Conservation (phyloP, 2,797 vertebrate species). For the Channallabes apus region DNA sequence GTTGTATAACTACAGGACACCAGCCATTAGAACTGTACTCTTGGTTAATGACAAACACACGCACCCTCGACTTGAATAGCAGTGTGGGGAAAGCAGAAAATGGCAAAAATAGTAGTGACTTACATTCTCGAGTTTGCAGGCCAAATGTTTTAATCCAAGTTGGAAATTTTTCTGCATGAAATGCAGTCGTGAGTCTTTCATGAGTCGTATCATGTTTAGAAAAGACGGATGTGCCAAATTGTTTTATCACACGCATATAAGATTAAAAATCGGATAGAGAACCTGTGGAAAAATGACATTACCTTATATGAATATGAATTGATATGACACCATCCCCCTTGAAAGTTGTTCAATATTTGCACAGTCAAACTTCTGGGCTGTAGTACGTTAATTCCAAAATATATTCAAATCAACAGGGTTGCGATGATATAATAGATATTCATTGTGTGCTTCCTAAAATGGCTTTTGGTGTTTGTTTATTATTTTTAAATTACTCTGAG, state of each 20-base stretch:
- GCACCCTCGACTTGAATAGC: slow-evolving; percentile 20
- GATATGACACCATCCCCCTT: no score
- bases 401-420: background rate
- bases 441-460: no score
- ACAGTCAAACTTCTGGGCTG: background rate
- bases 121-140: slow-evolving; percentile 30
- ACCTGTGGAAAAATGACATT: background rate
- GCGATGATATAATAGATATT: background rate
- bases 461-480: background rate
- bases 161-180: slow-evolving; percentile 8
- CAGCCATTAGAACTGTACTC: slow-evolving; percentile 47
- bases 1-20: slow-evolving; percentile 67
- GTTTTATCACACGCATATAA: background rate
- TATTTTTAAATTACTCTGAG: background rate
- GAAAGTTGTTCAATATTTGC: background rate
- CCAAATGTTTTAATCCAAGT: background rate
- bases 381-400: background rate
- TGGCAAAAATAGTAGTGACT: background rate
- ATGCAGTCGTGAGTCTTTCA: background rate
- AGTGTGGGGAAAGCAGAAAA: slow-evolving; percentile 20
- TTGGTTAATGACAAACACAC: slow-evolving; percentile 58
- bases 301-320: background rate
- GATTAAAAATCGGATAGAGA: background rate
- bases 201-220: background rate
- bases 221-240: background rate